phyloP scores from a whole-genome alignment of 2,888 invertebrate species.

The Ormyrus rosae region DNA sequence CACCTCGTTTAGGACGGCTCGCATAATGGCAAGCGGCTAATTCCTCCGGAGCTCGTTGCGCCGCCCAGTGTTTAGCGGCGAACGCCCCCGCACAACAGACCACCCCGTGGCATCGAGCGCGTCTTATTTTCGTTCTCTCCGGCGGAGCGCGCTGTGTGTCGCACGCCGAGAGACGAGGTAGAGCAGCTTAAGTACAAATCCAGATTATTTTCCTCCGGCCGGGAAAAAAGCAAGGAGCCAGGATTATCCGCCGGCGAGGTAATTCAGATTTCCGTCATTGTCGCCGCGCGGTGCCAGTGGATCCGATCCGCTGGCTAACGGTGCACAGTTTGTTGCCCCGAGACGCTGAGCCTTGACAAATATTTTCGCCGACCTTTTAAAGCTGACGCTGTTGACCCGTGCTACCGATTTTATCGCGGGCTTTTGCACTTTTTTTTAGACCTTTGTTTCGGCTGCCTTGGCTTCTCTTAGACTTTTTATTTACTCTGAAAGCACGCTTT shows the following conservation, averaged over 20 bases:
- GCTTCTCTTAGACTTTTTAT: too few relatives aligned
- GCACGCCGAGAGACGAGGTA: background rate
- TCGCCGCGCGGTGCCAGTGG: background rate
- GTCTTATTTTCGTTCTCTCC: conserved; percentile 29
- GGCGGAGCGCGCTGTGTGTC: background rate
- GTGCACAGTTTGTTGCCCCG: background rate
- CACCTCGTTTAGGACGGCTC: conserved; percentile 47
- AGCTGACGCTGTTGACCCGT: too few relatives aligned
- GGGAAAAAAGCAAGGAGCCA: conserved; percentile 2
- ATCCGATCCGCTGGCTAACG: background rate
- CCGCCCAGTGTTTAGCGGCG: conserved; percentile 63
- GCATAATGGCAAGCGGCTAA: conserved; percentile 64
- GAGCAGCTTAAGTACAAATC: conserved; percentile 48
- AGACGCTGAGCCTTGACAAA: background rate
- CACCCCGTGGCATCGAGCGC: conserved; percentile 62
- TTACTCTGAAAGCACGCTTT: too few relatives aligned
- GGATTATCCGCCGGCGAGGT: conserved; percentile 47
- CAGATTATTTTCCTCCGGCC: conserved; percentile 48
- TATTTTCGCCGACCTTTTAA: conserved; percentile 26
- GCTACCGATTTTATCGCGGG: too few relatives aligned
- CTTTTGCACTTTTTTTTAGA: too few relatives aligned
- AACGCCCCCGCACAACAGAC: conserved; percentile 64
- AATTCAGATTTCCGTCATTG: conserved; percentile 47
- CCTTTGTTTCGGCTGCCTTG: too few relatives aligned
- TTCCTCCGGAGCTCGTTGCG: conserved; percentile 65